A percentile compares a stretch with the other conserved stretches of the same genome.
phyloP scores from a whole-genome alignment of 2,797 vertebrate genomes.

The Decapterus maruadsi region DNA sequence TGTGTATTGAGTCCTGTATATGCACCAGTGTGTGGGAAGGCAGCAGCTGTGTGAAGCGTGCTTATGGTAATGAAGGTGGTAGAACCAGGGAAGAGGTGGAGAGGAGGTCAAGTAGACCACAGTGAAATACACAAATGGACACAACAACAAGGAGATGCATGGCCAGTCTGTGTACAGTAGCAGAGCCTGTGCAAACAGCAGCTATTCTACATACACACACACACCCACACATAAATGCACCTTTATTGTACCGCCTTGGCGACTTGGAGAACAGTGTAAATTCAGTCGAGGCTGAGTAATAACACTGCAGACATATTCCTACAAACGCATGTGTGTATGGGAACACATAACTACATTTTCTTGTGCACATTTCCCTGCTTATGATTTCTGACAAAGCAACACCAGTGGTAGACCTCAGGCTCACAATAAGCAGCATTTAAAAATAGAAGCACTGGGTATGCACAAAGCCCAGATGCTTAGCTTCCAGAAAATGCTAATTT shows the following conservation, averaged over 20 bases:
- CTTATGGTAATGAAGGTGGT: slow-evolving; percentile 71
- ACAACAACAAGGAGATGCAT: slow-evolving; percentile 10
- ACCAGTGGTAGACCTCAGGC: slow-evolving; percentile 58
- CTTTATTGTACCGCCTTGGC: slow-evolving; percentile 58
- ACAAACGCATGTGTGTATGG: slow-evolving; percentile 9
- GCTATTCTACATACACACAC: not conserved
- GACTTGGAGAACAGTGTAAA: slow-evolving; percentile 71
- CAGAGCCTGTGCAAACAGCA: slow-evolving; percentile 2
- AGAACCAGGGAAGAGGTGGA: slow-evolving; percentile 64
- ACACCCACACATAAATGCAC: slow-evolving; percentile 11
- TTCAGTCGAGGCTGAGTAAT: slow-evolving; percentile 70
- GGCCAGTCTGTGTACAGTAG: slow-evolving; percentile 13
- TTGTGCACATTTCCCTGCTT: slow-evolving; percentile 33
- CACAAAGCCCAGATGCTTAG: slow-evolving; percentile 76
- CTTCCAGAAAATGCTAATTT: slow-evolving; percentile 73
- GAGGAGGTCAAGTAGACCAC: slow-evolving; percentile 77
- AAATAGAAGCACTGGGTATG: slow-evolving; percentile 78
- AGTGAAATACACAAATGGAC: slow-evolving; percentile 32
- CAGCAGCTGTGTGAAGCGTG: slow-evolving; percentile 62
- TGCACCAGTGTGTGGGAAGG: slow-evolving; percentile 65
- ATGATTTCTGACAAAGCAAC: slow-evolving; percentile 76
- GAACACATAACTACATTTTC: slow-evolving; percentile 29
- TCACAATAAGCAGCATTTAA: slow-evolving; percentile 74
- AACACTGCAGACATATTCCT: slow-evolving; percentile 42
- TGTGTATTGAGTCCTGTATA: slow-evolving; percentile 25